phyloP scores from a whole-genome alignment of 2,888 invertebrate genomes.

The Folsomia candida region DNA sequence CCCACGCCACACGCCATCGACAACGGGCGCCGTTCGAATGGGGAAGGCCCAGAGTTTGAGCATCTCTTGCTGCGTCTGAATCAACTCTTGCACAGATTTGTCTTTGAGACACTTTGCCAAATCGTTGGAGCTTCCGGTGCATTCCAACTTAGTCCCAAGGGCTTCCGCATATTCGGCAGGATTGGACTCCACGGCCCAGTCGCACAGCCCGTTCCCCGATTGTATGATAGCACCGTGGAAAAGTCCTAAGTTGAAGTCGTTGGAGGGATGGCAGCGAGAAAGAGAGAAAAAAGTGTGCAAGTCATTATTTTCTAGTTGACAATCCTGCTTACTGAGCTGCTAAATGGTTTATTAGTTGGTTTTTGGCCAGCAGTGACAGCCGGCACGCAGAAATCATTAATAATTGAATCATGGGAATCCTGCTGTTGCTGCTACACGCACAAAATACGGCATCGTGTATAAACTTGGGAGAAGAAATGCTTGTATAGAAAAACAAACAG shows the following conservation, averaged over 20 bases:
- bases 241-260: conserved; percentile 25
- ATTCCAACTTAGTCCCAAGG: conserved; percentile 36
- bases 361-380: not conserved
- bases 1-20: conserved; percentile 40
- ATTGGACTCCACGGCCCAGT: conserved; percentile 42
- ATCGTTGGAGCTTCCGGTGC: conserved; percentile 29
- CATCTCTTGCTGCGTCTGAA: conserved; percentile 34
- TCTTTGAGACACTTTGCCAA: conserved; percentile 35
- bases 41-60: conserved; percentile 31
- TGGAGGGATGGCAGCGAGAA: too few species aligned
- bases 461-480: not conserved
- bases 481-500: not conserved
- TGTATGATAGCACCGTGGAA: conserved; percentile 48
- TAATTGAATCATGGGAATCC: not conserved
- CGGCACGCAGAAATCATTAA: not conserved
- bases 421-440: not conserved
- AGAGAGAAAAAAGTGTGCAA: not conserved
- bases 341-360: not conserved
- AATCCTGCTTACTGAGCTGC: not conserved
- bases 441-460: not conserved
- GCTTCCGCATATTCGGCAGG: conserved; percentile 38
- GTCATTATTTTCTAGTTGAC: not conserved
- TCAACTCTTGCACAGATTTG: conserved; percentile 34
- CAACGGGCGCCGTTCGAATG: conserved; percentile 39
- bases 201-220: conserved; percentile 46